Base-by-base conservation (phyloP, 1,140 invertebrate genomes). In the Ganaspis sp. region DNA sequence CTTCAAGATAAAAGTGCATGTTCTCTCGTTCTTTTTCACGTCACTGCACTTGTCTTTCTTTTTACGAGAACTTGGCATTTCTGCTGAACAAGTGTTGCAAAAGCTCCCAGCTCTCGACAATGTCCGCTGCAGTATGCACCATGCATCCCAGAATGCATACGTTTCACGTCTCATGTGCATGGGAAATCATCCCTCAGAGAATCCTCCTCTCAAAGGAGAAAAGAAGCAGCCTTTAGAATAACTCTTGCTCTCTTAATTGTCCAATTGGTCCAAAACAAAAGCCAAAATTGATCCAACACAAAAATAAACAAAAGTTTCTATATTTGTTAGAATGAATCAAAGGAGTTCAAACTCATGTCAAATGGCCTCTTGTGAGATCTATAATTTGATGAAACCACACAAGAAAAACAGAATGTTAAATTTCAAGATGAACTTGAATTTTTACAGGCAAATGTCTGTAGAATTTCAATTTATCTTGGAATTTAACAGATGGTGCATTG, bases 121-220 rank as follows among this genome's bases (percentile, higher is more conserved):
- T 49, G 17, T 49, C 45, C 45, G 45, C n/a, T 45, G 8, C 3
- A 17, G 45, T 34, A 6, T 34, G 29, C 29, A 34, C 29, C 2
- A 17, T 49, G 2, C 45, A 49, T 49, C 45, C 0, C 15, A 64
- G 54, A 34, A 26, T n/a, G 26, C 26, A 64, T 64, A 29, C 12
- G 15, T 64, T 29, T 12, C 9, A 9, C 15, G 21, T 58, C 21
- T 58, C 8, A 64, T 64, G 26, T 26, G 58, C 58, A 29, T 64
- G n/a, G 58, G 15, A 64, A 64, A 64, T 64, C 58, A 64, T 64
- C 58, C 58, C 11, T 64, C 23, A 64, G 58, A 64, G 58, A 26
- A 64, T 64, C 15, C 15, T 64, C 15, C 15, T 64, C 58, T 1
- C 58, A 64, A 64, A 64, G 58, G 26, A n/a, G n/a, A n/a, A n/a